Evolutionary conservation across 2,797 vertebrate species (phyloP).

Genomic region (Cryptoblepharus egeriae): DNA sequence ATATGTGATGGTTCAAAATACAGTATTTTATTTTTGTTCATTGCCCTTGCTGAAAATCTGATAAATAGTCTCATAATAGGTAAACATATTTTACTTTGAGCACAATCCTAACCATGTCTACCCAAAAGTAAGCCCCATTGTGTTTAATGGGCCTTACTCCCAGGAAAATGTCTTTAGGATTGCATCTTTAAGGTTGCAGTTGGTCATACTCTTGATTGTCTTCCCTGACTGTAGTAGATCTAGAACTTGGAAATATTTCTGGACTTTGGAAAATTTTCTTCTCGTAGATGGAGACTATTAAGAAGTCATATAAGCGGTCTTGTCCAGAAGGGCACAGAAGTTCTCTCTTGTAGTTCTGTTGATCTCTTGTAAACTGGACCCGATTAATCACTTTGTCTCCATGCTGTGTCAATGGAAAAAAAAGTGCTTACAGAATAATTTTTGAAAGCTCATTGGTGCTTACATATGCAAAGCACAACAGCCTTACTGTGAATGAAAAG

Average conservation of each 20-base stretch:
- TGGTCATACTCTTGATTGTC: background rate
- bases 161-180: too few species aligned
- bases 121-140: too few species aligned
- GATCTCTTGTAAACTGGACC: background rate
- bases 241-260: background rate
- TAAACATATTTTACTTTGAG: background rate
- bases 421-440: background rate
- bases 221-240: background rate
- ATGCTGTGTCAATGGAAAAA: background rate
- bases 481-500: background rate
- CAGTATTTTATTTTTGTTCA: background rate
- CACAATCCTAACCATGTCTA: too few species aligned
- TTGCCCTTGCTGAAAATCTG: background rate
- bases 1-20: background rate
- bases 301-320: background rate
- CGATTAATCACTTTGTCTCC: background rate
- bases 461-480: too few species aligned
- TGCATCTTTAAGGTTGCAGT: too few species aligned
- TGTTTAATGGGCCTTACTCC: too few species aligned
- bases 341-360: background rate
- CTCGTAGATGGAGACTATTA: background rate
- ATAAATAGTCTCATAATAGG: background rate
- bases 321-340: background rate
- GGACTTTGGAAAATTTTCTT: background rate
- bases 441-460: background rate